phyloP scores from a whole-genome alignment of 1,140 invertebrate genomes.

The Drosophila saltans region DNA sequence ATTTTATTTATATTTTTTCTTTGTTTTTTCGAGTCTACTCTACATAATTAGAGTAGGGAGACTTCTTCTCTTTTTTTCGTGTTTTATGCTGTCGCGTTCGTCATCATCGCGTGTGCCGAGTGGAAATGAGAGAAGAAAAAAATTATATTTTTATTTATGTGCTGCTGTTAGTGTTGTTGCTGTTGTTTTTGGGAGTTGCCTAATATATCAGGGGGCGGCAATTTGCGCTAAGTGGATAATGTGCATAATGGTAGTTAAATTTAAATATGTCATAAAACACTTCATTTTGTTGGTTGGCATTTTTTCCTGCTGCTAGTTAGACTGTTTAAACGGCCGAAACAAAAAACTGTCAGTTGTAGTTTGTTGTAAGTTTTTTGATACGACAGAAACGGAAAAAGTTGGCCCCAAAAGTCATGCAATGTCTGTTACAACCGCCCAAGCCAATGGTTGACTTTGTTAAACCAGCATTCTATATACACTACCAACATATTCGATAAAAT shows the following conservation, averaged over 20 bases:
- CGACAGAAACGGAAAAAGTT: slow-evolving; percentile 31
- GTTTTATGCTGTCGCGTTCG: slow-evolving; percentile 44
- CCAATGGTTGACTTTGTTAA: neutral
- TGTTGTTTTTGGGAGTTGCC: slow-evolving; percentile 32
- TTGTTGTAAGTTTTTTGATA: slow-evolving; percentile 32
- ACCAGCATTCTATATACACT: neutral
- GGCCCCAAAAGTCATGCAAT: slow-evolving; percentile 53
- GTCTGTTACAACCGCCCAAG: slow-evolving; percentile 13
- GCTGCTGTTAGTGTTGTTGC: slow-evolving; percentile 65
- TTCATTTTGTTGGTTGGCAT: slow-evolving; percentile 52
- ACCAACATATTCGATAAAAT: neutral
- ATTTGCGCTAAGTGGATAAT: slow-evolving; percentile 79
- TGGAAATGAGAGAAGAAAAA: slow-evolving; percentile 38
- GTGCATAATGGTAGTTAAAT: slow-evolving; percentile 79
- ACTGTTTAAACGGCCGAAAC: slow-evolving; percentile 42
- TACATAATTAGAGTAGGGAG: slow-evolving; percentile 66
- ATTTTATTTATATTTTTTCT: slow-evolving; percentile 1
- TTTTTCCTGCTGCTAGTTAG: slow-evolving; percentile 29
- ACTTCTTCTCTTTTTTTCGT: slow-evolving; percentile 7
- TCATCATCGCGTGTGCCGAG: slow-evolving; percentile 64
- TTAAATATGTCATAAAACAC: slow-evolving; percentile 81
- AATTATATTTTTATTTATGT: slow-evolving; percentile 81
- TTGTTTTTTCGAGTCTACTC: slow-evolving; percentile 44
- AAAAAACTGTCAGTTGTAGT: slow-evolving; percentile 67
- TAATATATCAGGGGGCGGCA: slow-evolving; percentile 78